Base-by-base conservation (phyloP, 1,140 invertebrate species). In the Microvelia longipes region DNA sequence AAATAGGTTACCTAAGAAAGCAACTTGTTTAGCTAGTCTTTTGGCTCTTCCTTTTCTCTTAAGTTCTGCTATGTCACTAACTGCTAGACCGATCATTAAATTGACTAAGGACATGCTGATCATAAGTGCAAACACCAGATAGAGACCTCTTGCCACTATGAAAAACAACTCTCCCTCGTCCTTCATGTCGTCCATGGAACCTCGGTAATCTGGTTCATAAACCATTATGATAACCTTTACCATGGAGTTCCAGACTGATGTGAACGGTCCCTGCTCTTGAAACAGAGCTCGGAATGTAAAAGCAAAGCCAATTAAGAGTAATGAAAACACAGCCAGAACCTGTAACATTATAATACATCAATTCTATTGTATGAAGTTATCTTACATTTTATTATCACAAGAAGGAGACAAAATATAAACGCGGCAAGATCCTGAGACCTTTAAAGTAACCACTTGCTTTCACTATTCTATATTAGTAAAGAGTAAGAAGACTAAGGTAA, bases 191-290 rank as follows among this genome's bases (percentile, higher is more conserved):
- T 82, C 81, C 24, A 80, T 72, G 28, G 76, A 75, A n/a, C 74
- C 73, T 13, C 71, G 65, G 71, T 82, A 85, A 71, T 84, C 81
- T 71, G 82, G 81, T 73, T 85, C 84, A 28, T 82, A 84, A 72
- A 82, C 82, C 83, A 85, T 85, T 65, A 83, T 82, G 2, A 80
- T 75, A 2, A 81, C 83, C 74, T 81, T 83, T 1, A 82, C 75
- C 27, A 83, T 68, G 1, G 81, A 77, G 2, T 75, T 74, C 78
- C 79, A 80, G n/a, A 79, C 78, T 73, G 79, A 72, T 27, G 63
- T 68, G 74, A 83, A 84, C 69, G 79, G 66, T 61, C 78, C 73
- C 67, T 76, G 76, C 69, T 73, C 75, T 62, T 72, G 70, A 73
- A 83, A 84, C 69, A 80, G 77, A 70, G 83, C 78, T 50, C 77